Conservation (phyloP, 30 jellyfish, hydroid and myxozoan genomes). For the Turritopsis dohrnii region DNA sequence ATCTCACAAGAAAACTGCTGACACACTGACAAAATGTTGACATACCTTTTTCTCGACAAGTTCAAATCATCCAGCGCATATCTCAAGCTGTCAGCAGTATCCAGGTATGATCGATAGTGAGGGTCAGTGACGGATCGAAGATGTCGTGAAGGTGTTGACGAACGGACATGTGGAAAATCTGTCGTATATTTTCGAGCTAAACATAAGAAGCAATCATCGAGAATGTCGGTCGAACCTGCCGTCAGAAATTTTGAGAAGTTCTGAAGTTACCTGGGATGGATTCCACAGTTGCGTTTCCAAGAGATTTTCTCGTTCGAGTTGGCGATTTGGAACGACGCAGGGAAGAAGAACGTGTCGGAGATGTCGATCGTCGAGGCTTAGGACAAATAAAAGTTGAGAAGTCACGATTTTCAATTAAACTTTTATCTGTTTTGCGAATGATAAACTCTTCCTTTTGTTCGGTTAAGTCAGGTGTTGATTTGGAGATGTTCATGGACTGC, state of each 20-base stretch:
- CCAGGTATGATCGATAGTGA: constrained; percentile 46
- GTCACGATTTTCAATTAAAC: constrained; percentile 70
- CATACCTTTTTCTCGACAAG: constrained; percentile 12
- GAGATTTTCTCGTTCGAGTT: constrained; percentile 7
- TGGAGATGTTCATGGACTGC: constrained; percentile 8
- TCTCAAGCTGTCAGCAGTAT: constrained; percentile 63
- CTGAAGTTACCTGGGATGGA: constrained; percentile 66
- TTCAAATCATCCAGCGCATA: constrained; percentile 75
- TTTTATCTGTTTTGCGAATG: constrained; percentile 69
- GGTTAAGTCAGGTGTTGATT: constrained; percentile 30
- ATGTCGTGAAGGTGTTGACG: constrained; percentile 52
- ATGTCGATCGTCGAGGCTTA: constrained; percentile 93
- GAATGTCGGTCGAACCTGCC: not conserved
- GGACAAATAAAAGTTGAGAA: constrained; percentile 95
- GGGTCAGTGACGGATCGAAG: constrained; percentile 80
- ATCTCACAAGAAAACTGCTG: no score
- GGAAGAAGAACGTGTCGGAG: constrained; percentile 74
- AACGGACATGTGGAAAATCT: constrained; percentile 45
- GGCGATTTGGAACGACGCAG: constrained; percentile 59
- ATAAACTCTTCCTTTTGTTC: constrained; percentile 36
- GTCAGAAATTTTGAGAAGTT: not conserved
- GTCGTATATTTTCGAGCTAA: constrained; percentile 62
- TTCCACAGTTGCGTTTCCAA: constrained; percentile 72
- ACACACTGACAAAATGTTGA: no score
- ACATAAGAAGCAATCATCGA: not conserved